Evolutionary conservation across 2,797 vertebrate genomes (phyloP), one percentile per base, ranked within the genome.

Genomic region (Cossypha caffra): DNA sequence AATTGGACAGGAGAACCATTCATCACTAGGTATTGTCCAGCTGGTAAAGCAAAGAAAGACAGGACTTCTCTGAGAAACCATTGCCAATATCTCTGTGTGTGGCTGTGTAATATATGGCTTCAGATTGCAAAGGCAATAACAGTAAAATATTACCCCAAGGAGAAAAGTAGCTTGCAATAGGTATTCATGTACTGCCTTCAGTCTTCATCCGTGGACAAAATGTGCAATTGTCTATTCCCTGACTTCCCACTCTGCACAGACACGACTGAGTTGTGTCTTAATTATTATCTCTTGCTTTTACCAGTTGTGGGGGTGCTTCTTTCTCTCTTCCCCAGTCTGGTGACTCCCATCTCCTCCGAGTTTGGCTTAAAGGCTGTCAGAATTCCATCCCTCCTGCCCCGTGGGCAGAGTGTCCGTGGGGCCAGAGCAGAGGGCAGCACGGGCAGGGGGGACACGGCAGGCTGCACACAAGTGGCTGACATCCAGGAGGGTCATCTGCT

Each of bases 1-100:
- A 97, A 96, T 95, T 67, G 87, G 96, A 91, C 96, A 90, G 93
- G 89, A 96, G 63, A 68, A 76, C 76, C 83, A 97, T 96, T 88
- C 67, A 96, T 96, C 96, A 97, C 55, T 73, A 84, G 94, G 93
- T 96, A 91, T 96, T 96, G 94, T 96, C 96, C 94, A 89, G 93
- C 94, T 95, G 89, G 82, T 95, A 86, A 79, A 96, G 73, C 59
- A 26, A 76, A 95, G 89, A 86, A 68, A 95, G 91, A 78, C 55
- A 1, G 63, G 62, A 91, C 94, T 97, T 94, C 89, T 86, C 59
- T 81, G 55, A 61, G 82, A 95, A 96, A 90, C 93, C 76, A 33
- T 90, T 90, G 90, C 95, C 94, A 92, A 67, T 95, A 94, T 90
- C 85, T 95, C 72, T 66, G 69, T 93, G 91, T 95, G 94, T 63